Percentiles rank a stretch among this genome's conserved stretches.
Evolutionary conservation across 2,113 vertebrate species (phyloP).

Genomic region (Prunella fulvescens): DNA sequence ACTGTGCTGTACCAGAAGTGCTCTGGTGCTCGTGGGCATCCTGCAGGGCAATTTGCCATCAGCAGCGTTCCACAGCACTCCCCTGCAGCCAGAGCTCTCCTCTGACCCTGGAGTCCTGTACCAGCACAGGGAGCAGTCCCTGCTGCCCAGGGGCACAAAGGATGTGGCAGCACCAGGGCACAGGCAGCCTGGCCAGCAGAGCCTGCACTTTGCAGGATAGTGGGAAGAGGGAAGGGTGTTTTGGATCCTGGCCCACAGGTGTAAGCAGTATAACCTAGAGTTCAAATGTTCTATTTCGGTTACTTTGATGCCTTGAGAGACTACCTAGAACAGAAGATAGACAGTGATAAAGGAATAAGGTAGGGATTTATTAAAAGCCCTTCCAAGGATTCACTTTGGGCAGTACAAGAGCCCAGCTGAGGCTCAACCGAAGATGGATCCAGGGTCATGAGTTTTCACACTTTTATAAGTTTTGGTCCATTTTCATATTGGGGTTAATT

Average conservation of each 20-base stretch:
- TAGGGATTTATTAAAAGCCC: background rate
- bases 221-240: background rate
- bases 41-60: background rate
- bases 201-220: background rate
- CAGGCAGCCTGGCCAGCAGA: background rate
- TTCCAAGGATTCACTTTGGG: background rate
- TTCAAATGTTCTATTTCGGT: background rate
- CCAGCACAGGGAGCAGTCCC: fast-evolving
- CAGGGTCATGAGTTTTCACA: background rate
- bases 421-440: background rate
- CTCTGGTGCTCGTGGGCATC: background rate
- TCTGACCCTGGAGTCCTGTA: background rate
- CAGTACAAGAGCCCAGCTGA: background rate
- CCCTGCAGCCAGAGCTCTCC: background rate
- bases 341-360: background rate
- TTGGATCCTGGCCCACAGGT: background rate
- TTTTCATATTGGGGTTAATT: too few relatives aligned
- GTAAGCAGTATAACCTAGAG: background rate
- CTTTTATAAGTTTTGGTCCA: background rate
- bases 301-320: background rate
- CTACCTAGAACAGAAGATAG: background rate
- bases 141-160: background rate
- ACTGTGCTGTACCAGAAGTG: background rate
- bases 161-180: background rate
- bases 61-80: fast-evolving